Evolutionary conservation across 2,797 vertebrate genomes (phyloP).

Genomic region (Liasis olivaceus): DNA sequence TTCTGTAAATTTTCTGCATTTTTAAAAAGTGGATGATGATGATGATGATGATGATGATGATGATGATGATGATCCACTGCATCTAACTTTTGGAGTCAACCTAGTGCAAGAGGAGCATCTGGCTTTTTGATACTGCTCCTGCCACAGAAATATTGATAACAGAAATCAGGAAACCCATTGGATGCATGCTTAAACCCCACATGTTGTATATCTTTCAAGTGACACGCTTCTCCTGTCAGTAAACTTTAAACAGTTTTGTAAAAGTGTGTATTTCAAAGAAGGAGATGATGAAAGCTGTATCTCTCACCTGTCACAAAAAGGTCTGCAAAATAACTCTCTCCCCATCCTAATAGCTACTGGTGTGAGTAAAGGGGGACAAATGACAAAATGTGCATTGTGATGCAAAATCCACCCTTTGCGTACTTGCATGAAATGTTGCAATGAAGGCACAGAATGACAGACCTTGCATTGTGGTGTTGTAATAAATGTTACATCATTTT

Average conservation of each 20-base stretch:
- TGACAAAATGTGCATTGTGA: no score
- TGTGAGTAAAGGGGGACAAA: no score
- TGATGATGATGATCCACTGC: no score
- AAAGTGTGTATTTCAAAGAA: slow-evolving; percentile 4
- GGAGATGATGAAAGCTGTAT: not conserved
- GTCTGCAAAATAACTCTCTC: not conserved
- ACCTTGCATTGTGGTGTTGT: not conserved
- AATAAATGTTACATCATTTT: no score
- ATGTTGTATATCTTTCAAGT: not conserved
- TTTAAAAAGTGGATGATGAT: no score
- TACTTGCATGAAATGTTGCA: not conserved
- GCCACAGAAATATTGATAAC: not conserved
- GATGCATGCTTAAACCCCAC: not conserved
- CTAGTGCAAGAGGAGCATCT: not conserved
- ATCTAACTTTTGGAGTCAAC: no score
- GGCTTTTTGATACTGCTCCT: not conserved
- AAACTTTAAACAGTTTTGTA: not conserved
- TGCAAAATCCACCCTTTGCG: not conserved
- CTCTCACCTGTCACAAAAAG: not conserved
- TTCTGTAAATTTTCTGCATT: no score
- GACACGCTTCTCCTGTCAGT: slow-evolving; percentile 1
- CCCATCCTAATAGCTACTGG: no score
- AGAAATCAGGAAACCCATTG: not conserved
- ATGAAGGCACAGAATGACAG: not conserved
- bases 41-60: no score